phyloP scores from a whole-genome alignment of 2,888 invertebrate genomes.

The Argyra leucocephala region DNA sequence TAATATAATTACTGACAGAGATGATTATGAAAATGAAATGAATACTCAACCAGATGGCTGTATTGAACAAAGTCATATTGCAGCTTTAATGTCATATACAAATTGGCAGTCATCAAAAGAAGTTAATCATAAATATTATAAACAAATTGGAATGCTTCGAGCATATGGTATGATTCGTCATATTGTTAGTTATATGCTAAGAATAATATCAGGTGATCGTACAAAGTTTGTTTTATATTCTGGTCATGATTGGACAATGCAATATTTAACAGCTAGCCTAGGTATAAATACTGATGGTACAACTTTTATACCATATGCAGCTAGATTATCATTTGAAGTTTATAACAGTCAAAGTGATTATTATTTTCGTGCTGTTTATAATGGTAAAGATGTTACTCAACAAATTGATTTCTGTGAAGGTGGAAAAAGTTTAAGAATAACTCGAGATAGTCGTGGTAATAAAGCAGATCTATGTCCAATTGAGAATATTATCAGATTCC shows the following conservation, averaged over 20 bases:
- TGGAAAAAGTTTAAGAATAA: conserved; percentile 47
- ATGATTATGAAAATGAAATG: conserved; percentile 32
- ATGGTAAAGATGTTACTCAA: conserved; percentile 78
- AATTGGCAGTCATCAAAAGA: conserved; percentile 68
- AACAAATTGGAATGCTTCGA: conserved; percentile 57
- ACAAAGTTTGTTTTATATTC: conserved; percentile 74
- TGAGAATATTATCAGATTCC: conserved; percentile 75
- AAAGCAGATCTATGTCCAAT: conserved; percentile 66
- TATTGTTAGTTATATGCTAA: conserved; percentile 69
- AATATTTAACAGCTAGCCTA: conserved; percentile 70
- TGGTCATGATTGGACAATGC: conserved; percentile 85
- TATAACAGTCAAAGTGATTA: conserved; percentile 62
- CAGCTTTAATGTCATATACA: conserved; percentile 68
- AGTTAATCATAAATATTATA: conserved; percentile 49
- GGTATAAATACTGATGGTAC: conserved; percentile 49
- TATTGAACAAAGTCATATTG: conserved; percentile 62
- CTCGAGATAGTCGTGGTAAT: conserved; percentile 45
- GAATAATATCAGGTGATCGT: conserved; percentile 66
- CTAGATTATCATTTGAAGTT: conserved; percentile 79
- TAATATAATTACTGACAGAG: conserved; percentile 25
- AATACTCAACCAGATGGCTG: conserved; percentile 41
- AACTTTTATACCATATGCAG: conserved; percentile 73
- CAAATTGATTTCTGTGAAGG: conserved; percentile 69
- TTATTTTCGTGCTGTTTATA: conserved; percentile 73
- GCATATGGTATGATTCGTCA: conserved; percentile 77